phyloP scores from a whole-genome alignment of 2,888 invertebrate species.

The Pyralis farinalis region DNA sequence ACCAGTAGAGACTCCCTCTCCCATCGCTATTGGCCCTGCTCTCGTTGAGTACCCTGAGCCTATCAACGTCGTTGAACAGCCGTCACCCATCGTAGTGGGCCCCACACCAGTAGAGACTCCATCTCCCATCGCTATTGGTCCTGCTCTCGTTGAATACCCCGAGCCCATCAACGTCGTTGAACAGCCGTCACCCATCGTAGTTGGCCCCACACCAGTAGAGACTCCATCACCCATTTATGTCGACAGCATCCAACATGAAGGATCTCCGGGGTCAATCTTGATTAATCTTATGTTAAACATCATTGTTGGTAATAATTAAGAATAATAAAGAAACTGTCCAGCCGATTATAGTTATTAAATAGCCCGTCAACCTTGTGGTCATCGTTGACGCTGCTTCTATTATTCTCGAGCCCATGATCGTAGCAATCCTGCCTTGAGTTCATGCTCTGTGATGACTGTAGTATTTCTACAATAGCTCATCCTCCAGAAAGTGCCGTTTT shows the following conservation, averaged over 20 bases:
- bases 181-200: not conserved
- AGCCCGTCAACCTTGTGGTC: not conserved
- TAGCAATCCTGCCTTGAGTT: too few species aligned
- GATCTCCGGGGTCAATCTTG: not conserved
- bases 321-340: too few species aligned
- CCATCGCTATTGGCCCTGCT: slow-evolving; percentile 1
- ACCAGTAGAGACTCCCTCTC: not conserved
- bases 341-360: not conserved
- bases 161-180: not conserved
- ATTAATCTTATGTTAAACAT: slow-evolving; percentile 3
- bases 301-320: too few species aligned
- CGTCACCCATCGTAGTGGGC: not conserved
- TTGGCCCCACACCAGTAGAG: too few species aligned
- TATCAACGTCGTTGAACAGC: not conserved
- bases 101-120: not conserved
- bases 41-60: not conserved
- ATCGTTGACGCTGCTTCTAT: not conserved
- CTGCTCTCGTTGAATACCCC: not conserved
- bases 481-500: too few species aligned
- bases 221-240: too few species aligned
- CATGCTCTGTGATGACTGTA: too few species aligned
- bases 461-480: too few species aligned
- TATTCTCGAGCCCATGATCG: too few species aligned
- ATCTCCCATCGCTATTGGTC: not conserved
- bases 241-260: not conserved